Conservation (phyloP, 2,113 vertebrate species). For the Chionomys nivalis region DNA sequence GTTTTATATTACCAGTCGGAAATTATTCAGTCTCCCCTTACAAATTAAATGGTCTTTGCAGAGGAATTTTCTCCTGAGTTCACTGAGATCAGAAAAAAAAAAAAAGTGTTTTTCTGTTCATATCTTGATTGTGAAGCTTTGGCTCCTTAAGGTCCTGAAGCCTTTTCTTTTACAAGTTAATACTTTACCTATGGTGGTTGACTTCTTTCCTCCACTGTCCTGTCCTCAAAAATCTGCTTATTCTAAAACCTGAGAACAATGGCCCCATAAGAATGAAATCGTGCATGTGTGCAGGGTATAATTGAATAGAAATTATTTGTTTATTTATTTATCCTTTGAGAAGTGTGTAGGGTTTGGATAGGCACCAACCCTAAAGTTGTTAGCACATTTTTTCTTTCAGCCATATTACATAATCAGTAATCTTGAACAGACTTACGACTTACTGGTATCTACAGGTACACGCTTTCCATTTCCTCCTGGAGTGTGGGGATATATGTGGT, state of each 20-base stretch:
- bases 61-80: conserved; percentile 42
- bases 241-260: not conserved
- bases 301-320: not conserved
- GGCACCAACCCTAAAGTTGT: not conserved
- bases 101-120: not conserved
- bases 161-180: not conserved
- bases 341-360: not conserved
- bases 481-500: not conserved
- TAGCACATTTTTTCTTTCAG: not conserved
- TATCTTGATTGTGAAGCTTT: not conserved
- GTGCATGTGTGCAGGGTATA: not conserved
- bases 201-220: not conserved
- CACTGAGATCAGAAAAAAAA: not conserved
- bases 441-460: not conserved
- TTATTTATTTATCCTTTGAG: not conserved
- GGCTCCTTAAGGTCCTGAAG: not conserved
- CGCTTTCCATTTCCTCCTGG: not conserved
- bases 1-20: conserved; percentile 77
- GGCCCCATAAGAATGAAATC: not conserved
- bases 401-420: not conserved
- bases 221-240: not conserved
- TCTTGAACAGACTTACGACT: conserved; percentile 10
- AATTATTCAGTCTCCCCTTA: conserved; percentile 71
- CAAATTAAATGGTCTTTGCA: conserved; percentile 70
- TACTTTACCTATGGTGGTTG: not conserved